These are phyloP conservation scores for Apogon talboti DNA, from an alignment of 2,797 vertebrate genomes.

Conservation along the genomic window DNA sequence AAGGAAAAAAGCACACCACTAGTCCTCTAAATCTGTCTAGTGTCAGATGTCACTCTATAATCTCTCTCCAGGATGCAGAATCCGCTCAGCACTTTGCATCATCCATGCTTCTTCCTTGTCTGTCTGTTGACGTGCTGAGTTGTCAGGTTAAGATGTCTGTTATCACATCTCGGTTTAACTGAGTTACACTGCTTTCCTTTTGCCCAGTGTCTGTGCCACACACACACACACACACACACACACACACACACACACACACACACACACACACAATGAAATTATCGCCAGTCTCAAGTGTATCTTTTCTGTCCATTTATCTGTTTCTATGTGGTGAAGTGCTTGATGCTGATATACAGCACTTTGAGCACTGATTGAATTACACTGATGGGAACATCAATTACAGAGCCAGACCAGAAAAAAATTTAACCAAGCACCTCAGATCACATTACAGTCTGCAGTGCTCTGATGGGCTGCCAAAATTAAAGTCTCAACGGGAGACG, in stretches of 20 bases:
- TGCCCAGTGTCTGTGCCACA: constrained; percentile 21
- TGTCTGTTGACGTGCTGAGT: constrained; percentile 28
- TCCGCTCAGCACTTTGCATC: not conserved
- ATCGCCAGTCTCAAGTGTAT: constrained; percentile 74
- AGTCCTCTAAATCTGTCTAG: not conserved
- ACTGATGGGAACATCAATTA: constrained; percentile 79
- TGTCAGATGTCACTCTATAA: constrained; percentile 24
- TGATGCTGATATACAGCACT: constrained; percentile 74
- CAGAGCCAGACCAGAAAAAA: constrained; percentile 54
- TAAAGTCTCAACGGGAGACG: not conserved
- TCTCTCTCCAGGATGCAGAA: constrained; percentile 9
- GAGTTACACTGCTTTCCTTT: constrained; percentile 41
- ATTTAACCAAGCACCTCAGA: constrained; percentile 60
- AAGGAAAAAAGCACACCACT: not conserved
- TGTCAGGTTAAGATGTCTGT: constrained; percentile 39
- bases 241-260: constrained; percentile 12
- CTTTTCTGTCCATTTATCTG: constrained; percentile 77
- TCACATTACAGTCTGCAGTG: constrained; percentile 53
- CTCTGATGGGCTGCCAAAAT: constrained; percentile 40
- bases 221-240: no score
- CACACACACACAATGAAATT: constrained; percentile 61
- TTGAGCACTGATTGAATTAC: constrained; percentile 78
- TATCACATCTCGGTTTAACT: constrained; percentile 52
- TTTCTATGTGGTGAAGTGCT: constrained; percentile 73
- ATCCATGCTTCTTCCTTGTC: constrained; percentile 13